phyloP scores from a whole-genome alignment of 2,113 vertebrate genomes.

The Alaudala cheleensis region DNA sequence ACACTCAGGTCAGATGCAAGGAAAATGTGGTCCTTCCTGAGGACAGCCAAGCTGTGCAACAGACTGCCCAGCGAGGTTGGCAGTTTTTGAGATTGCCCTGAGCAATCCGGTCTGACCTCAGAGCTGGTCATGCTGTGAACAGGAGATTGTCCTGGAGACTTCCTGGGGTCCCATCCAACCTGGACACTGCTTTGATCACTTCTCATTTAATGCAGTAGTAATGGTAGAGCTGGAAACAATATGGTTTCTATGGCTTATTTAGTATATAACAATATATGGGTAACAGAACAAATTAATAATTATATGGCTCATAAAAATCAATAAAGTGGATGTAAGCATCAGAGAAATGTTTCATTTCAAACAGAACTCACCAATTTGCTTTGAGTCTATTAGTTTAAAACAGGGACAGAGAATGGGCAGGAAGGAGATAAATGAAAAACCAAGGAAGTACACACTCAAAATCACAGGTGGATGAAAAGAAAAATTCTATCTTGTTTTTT shows the following conservation, averaged over 20 bases:
- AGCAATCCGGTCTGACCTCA: conserved; percentile 6
- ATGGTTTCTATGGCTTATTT: neutral
- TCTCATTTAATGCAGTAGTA: neutral
- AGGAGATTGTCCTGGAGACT: neutral
- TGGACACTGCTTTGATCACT: neutral
- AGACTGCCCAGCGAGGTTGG: neutral
- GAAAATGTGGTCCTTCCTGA: neutral
- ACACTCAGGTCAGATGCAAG: neutral
- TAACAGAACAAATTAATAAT: neutral
- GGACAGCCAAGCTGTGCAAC: neutral
- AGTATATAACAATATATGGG: neutral
- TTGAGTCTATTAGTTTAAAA: neutral
- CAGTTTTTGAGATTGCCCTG: neutral
- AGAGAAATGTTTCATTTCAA: neutral
- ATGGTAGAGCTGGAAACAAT: neutral
- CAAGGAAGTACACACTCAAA: neutral
- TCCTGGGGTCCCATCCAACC: neutral
- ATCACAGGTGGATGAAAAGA: neutral
- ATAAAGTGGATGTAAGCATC: neutral
- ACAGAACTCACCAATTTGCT: neutral
- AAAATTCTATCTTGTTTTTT: neutral
- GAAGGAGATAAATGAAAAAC: neutral
- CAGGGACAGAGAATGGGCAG: neutral
- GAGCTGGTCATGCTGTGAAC: neutral
- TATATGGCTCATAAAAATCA: neutral